Evolutionary conservation across 2,113 vertebrate species (phyloP).

Genomic region (Marcusenius ussheri): DNA sequence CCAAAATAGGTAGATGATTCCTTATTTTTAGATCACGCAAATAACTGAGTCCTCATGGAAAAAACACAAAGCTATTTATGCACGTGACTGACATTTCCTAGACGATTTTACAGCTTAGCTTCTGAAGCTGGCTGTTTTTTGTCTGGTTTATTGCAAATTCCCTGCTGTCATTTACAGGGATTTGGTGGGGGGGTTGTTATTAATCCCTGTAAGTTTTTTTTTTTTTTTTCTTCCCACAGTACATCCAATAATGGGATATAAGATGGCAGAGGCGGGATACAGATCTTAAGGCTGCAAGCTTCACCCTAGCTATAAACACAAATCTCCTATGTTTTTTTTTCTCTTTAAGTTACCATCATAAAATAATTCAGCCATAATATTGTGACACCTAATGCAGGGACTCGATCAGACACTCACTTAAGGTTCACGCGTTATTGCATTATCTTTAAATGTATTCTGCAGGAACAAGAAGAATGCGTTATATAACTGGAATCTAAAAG

Average conservation of each 20-base stretch:
- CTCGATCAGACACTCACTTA: background rate
- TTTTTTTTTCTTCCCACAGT: background rate
- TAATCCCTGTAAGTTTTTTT: background rate
- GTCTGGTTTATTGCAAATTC: background rate
- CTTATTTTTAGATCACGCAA: background rate
- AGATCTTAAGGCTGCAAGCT: background rate
- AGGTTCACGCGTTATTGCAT: background rate
- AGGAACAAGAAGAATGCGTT: background rate
- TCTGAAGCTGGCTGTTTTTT: background rate
- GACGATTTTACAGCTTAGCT: background rate
- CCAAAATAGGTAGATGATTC: background rate
- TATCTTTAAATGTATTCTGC: background rate
- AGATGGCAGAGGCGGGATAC: background rate
- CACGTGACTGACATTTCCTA: background rate
- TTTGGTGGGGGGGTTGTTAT: background rate
- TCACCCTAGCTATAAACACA: background rate
- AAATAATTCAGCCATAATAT: background rate
- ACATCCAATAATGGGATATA: background rate
- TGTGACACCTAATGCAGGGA: background rate
- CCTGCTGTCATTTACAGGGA: background rate
- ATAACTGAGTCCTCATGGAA: background rate
- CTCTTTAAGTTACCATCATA: background rate
- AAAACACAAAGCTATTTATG: slow-evolving; percentile 11
- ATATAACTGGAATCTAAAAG: background rate
- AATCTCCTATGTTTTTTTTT: background rate